Conservation (phyloP, 2,113 vertebrate species). For the Podiceps cristatus region DNA sequence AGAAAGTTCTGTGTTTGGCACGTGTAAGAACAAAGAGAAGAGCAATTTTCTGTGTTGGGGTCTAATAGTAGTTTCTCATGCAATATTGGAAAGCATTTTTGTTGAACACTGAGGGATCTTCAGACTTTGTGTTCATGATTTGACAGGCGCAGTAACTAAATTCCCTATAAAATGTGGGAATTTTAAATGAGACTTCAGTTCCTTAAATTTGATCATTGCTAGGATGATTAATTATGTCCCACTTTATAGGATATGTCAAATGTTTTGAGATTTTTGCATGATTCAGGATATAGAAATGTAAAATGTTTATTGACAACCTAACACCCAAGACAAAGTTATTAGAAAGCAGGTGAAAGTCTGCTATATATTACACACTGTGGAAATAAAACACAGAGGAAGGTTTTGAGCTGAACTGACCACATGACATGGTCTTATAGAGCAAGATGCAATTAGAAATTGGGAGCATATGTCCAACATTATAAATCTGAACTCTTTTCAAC, state of each 20-base stretch:
- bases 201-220: background rate
- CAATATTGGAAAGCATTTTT: background rate
- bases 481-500: background rate
- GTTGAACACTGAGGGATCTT: background rate
- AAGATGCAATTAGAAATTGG: background rate
- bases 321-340: background rate
- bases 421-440: background rate
- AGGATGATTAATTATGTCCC: background rate
- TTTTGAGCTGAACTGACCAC: background rate
- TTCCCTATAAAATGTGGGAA: background rate
- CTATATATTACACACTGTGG: background rate
- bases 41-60: background rate
- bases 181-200: background rate
- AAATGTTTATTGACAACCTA: background rate
- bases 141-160: background rate
- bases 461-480: background rate
- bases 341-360: background rate
- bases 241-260: background rate
- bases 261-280: background rate
- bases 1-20: background rate
- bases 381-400: background rate
- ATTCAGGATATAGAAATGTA: background rate
- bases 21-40: background rate
- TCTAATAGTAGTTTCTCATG: background rate
- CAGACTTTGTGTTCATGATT: background rate